These are phyloP conservation scores for Acronicta aceris DNA, from an alignment of 2,888 invertebrate species.

Conservation along the genomic window DNA sequence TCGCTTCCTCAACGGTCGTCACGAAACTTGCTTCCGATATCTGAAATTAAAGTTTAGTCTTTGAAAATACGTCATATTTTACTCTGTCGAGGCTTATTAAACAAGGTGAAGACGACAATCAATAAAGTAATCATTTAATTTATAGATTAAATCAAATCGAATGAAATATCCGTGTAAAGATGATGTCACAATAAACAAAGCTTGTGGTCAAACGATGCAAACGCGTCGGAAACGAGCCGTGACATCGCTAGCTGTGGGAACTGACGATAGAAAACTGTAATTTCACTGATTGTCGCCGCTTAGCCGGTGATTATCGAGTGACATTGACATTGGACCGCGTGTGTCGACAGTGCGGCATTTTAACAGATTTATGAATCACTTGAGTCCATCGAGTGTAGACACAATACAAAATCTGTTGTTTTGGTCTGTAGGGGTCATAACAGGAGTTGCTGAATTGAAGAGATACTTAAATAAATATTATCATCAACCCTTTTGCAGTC, in stretches of 20 bases:
- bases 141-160: slow-evolving; percentile 13
- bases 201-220: slow-evolving; percentile 23
- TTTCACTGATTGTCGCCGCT: slow-evolving; percentile 69
- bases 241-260: slow-evolving; percentile 52
- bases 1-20: slow-evolving; percentile 82
- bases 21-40: slow-evolving; percentile 86
- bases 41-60: slow-evolving; percentile 65
- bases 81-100: too few relatives aligned
- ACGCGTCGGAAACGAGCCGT: slow-evolving; percentile 50
- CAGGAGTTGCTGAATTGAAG: too few relatives aligned
- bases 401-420: too few relatives aligned
- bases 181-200: slow-evolving; percentile 27
- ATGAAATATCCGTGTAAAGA: slow-evolving; percentile 11
- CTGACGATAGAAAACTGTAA: slow-evolving; percentile 59
- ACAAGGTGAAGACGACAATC: neutral
- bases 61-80: too few relatives aligned
- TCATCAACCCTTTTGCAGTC: too few relatives aligned
- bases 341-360: neutral
- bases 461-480: too few relatives aligned
- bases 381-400: too few relatives aligned
- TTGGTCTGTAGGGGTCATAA: too few relatives aligned
- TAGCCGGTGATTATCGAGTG: slow-evolving; percentile 59
- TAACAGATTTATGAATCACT: neutral
- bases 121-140: neutral
- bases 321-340: slow-evolving; percentile 62